Percentiles rank a stretch among this genome's conserved stretches.
Conservation (phyloP, 2,888 invertebrate genomes). For the Apotomis betuletana region DNA sequence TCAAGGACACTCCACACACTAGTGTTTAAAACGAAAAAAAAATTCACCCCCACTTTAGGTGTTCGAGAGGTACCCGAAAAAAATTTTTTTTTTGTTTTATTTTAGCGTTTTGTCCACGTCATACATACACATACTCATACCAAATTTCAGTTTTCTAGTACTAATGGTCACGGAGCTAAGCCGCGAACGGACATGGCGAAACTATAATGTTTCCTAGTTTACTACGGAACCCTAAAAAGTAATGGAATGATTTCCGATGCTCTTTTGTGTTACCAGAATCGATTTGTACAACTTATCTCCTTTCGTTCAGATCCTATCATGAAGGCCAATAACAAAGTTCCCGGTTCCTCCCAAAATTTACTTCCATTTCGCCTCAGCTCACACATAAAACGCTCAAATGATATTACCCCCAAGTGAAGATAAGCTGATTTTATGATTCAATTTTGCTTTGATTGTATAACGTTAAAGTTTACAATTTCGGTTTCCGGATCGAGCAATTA, state of each 20-base stretch:
- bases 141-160: too few relatives aligned
- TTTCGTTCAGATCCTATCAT: slow-evolving; percentile 55
- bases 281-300: slow-evolving; percentile 46
- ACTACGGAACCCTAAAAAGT: too few relatives aligned
- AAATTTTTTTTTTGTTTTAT: not conserved
- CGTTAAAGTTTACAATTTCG: slow-evolving; percentile 25
- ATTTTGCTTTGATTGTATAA: slow-evolving; percentile 27
- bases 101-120: too few relatives aligned
- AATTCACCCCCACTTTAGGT: too few relatives aligned
- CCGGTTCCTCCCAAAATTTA: slow-evolving; percentile 48
- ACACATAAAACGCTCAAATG: slow-evolving; percentile 31
- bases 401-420: slow-evolving; percentile 35
- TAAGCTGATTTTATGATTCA: slow-evolving; percentile 42
- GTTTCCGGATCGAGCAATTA: slow-evolving; percentile 16
- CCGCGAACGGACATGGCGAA: too few relatives aligned
- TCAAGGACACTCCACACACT: too few relatives aligned
- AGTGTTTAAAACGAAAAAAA: too few relatives aligned
- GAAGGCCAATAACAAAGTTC: slow-evolving; percentile 61
- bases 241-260: not conserved
- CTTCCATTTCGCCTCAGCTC: slow-evolving; percentile 53
- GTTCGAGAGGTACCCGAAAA: too few relatives aligned
- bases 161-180: too few relatives aligned
- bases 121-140: too few relatives aligned
- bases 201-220: too few relatives aligned
- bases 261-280: not conserved